Evolutionary conservation across 2,888 invertebrate genomes (phyloP), one percentile per base, ranked within the genome.

Genomic region (Fabriciana adippe): DNA sequence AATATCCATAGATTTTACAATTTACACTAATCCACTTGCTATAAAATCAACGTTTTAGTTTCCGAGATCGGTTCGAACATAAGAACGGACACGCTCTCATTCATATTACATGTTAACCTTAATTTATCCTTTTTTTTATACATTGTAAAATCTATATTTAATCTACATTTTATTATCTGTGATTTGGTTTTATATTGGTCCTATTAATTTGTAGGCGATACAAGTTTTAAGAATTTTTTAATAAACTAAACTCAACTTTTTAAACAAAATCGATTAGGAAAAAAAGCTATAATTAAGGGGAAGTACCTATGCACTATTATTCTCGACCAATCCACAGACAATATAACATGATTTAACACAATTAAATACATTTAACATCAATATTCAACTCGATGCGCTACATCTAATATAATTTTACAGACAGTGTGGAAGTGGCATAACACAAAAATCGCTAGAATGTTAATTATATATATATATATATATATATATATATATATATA

Each of bases 261-360:
- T 16, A 13, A 21, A 48, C 16, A n/a, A 48, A 47, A 11, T 45
- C 45, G 15, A 18, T 45, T 8, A 21, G 15, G 3, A 18, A 18
- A 6, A 45, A 21, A 21, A n/a, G 4, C 11, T n/a, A 48, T 26
- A 48, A 26, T 59, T 47, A 59, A 59, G 26, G 26, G 59, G 48
- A 59, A 59, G 48, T 59, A 59, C 48, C 31, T 59, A 59, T 26
- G 47, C 2, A 48, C 59, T 59, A 59, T 48, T 21, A 26, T 26
- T 48, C 21, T 2, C 16, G 48, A 48, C 26, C 26, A 13, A 59
- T 13, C 48, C 59, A 59, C 59, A 59, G 59, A 31, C 31, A 59
- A 59, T n/a, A 26, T 13, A 31, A 59, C 15, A 59, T 4, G 21
- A 26, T n/a, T 48, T 26, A 47, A 59, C n/a, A 59, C 26, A 59